Evolutionary conservation across 1,140 invertebrate species (phyloP).

Genomic region (Berghia stephanieae): DNA sequence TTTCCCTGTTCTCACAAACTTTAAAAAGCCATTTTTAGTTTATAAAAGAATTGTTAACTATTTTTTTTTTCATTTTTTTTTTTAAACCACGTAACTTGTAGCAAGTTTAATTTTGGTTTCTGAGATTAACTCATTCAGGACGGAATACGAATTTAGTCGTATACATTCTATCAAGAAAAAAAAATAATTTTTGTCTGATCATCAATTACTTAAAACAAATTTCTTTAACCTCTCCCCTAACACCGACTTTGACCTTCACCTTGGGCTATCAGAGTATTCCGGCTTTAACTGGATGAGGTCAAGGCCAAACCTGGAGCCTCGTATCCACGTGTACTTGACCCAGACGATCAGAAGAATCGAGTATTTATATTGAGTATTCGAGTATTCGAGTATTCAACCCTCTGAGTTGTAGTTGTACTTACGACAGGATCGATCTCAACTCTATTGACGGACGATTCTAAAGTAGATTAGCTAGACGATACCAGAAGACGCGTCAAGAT

Average conservation of each 20-base stretch:
- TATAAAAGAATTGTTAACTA: too few relatives aligned
- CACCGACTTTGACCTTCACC: background rate
- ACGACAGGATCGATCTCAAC: slow-evolving; percentile 41
- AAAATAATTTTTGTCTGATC: background rate
- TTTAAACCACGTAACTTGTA: too few relatives aligned
- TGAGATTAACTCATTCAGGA: too few relatives aligned
- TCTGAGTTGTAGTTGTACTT: slow-evolving; percentile 41
- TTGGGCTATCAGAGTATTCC: slow-evolving; percentile 40
- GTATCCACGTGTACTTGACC: slow-evolving; percentile 41
- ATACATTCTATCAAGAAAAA: background rate
- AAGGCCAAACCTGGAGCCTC: slow-evolving; percentile 40
- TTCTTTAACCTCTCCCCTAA: background rate
- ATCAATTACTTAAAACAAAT: background rate
- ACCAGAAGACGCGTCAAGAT: too few relatives aligned
- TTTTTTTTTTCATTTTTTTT: too few relatives aligned
- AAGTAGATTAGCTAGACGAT: too few relatives aligned
- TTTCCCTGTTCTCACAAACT: too few relatives aligned
- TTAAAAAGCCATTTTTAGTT: too few relatives aligned
- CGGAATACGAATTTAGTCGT: too few relatives aligned
- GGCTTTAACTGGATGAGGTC: slow-evolving; percentile 39
- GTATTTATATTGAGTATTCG: slow-evolving; percentile 44
- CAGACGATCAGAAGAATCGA: slow-evolving; percentile 39
- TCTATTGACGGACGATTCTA: slow-evolving; percentile 45
- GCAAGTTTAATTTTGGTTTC: too few relatives aligned
- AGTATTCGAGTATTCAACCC: slow-evolving; percentile 47